Percentiles rank a stretch among this genome's conserved stretches.
Conservation (phyloP, 2,797 vertebrate genomes). For the Uromys caudimaculatus region DNA sequence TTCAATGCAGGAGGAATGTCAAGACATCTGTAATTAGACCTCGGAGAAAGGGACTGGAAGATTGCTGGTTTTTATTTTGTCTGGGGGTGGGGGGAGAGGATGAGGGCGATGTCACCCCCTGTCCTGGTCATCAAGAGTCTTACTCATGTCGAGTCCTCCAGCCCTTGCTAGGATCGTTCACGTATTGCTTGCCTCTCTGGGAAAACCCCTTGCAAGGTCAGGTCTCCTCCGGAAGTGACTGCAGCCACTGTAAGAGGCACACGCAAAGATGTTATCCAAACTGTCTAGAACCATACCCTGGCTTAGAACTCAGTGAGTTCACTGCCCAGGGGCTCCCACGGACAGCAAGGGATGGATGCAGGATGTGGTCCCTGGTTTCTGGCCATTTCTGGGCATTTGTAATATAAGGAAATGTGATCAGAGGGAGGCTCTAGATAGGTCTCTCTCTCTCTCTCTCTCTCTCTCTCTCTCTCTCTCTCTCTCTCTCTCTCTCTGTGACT, state of each 20-base stretch:
- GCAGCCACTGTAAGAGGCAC: constrained; percentile 73
- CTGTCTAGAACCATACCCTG: neutral
- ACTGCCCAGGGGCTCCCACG: neutral
- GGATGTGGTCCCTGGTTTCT: neutral
- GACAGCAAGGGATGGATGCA: neutral
- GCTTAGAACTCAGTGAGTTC: constrained; percentile 56
- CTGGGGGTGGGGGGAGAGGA: neutral
- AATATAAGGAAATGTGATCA: constrained; percentile 30
- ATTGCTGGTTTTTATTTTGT: constrained; percentile 71
- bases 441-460: too few species aligned
- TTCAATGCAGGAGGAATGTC: constrained; percentile 83
- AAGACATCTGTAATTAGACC: constrained; percentile 85
- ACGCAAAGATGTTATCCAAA: constrained; percentile 22
- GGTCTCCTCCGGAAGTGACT: constrained; percentile 73
- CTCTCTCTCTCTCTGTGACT: neutral
- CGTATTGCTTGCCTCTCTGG: constrained; percentile 70
- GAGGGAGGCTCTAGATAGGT: too few species aligned
- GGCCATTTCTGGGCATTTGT: constrained; percentile 70
- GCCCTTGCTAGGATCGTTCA: constrained; percentile 2
- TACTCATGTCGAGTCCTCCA: constrained; percentile 34
- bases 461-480: neutral
- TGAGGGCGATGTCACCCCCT: neutral
- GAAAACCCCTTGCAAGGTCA: constrained; percentile 64
- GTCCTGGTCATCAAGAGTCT: constrained; percentile 59
- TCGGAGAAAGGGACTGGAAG: neutral